Base-by-base conservation (phyloP, 2,113 vertebrate species). In the Nycticebus coucang region DNA sequence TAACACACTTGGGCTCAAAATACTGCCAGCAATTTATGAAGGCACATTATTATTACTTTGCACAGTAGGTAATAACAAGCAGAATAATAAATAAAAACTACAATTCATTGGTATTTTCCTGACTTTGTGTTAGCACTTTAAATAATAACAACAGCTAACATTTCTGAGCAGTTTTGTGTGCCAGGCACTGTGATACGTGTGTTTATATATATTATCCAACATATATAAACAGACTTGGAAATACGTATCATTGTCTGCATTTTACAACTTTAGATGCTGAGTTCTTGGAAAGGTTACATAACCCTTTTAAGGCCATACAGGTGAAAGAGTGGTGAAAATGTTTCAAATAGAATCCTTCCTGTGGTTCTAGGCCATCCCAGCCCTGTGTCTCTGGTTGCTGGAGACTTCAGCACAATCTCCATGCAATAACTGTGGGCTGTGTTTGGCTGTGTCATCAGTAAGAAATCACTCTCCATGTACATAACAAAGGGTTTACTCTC, bases 171-270 rank as follows among this genome's bases (percentile, higher is more conserved):
- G 74, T 66, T 91, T 30, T 79, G 41, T 69, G 50, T 55, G 17
- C 18, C 84, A 85, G 57, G 66, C 62, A 60, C 68, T 50, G n/a
- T 53, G 15, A 50, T 30, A 28, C 13, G 26, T 33, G 7, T 68
- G 91, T 89, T 94, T 92, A 79, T 1, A 33, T 59, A 86, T n/a
- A 30, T 59, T 50, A 91, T 37, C 57, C 85, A 79, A 84, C 30
- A 93, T 14, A 41, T 74, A 75, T 24, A 85, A 85, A 57, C 8
- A 86, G 41, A 68, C 33, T 87, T 22, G 62, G 71, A 24, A 41
- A 74, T 75, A 50, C 24, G 18, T 24, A 66, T 71, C 41, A 18
- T 0, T 79, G 22, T 79, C 37, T 59, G 50, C 22, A 86, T 45
- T 72, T 82, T 84, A 41, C 3, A 71, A 9, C 72, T 37, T 69